Conservation (phyloP, 2,797 vertebrate genomes). For the Spinibarbus caldwelli region DNA sequence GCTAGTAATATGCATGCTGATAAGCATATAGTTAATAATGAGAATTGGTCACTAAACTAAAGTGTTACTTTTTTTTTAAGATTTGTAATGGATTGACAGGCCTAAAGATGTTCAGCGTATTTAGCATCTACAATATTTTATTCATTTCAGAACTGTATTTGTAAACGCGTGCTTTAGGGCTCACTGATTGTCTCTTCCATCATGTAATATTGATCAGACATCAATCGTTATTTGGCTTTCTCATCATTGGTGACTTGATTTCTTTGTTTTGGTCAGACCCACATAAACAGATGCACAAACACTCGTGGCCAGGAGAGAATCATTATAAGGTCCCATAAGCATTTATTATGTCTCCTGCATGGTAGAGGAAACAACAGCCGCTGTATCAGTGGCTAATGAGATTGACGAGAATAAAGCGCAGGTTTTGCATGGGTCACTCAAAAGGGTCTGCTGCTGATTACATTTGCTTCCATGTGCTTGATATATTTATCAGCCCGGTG, state of each 20-base stretch:
- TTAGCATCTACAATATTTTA: neutral
- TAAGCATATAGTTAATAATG: neutral
- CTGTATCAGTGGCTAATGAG: conserved; percentile 25
- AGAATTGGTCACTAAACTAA: neutral
- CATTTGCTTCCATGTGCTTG: conserved; percentile 13
- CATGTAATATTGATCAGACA: conserved; percentile 20
- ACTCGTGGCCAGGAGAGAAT: neutral
- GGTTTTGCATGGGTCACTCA: conserved; percentile 21
- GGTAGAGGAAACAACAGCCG: neutral
- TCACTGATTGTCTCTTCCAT: neutral
- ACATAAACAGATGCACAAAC: conserved; percentile 32
- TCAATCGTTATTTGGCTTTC: neutral
- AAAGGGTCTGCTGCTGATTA: neutral
- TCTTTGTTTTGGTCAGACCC: conserved; percentile 15
- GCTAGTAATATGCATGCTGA: no score
- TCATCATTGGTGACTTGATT: conserved; percentile 12
- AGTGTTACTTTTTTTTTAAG: no score
- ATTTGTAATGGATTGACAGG: neutral
- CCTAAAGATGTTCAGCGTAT: neutral
- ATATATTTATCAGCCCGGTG: conserved; percentile 34
- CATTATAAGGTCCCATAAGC: conserved; percentile 27
- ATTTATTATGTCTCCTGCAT: conserved; percentile 3
- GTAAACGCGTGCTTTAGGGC: neutral
- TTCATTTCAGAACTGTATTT: neutral
- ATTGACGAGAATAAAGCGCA: conserved; percentile 22